Percentiles rank a stretch among this genome's conserved stretches.
These are phyloP conservation scores for Apis laboriosa DNA, from an alignment of 1,140 invertebrate genomes.

Conservation along the genomic window DNA sequence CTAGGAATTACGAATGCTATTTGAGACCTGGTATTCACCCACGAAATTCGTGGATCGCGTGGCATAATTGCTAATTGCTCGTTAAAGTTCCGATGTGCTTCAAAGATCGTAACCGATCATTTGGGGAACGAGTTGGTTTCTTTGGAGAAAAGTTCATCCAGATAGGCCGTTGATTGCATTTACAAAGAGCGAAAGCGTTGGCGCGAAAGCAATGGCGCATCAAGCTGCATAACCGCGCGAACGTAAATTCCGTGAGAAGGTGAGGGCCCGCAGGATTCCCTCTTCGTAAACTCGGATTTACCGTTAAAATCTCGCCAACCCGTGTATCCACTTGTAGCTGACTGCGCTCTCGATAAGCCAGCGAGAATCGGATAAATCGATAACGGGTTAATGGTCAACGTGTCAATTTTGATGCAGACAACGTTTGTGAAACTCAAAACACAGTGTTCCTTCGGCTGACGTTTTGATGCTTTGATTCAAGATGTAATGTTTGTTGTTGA, in stretches of 20 bases:
- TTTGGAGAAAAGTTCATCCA: neutral
- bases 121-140: slow-evolving; percentile 30
- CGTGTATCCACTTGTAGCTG: slow-evolving; percentile 49
- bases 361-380: neutral
- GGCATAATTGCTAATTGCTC: neutral
- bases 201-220: neutral
- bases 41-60: too few species aligned
- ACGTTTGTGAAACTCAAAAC: neutral
- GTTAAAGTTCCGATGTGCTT: neutral
- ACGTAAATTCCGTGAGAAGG: slow-evolving; percentile 66
- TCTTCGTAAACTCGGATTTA: slow-evolving; percentile 68
- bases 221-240: slow-evolving; percentile 49
- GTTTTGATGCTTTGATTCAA: too few species aligned
- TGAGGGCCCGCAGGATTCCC: slow-evolving; percentile 51
- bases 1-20: neutral
- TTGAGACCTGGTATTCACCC: neutral
- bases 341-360: slow-evolving; percentile 33
- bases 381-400: slow-evolving; percentile 17
- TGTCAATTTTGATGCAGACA: neutral
- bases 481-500: too few species aligned
- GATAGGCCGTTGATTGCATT: slow-evolving; percentile 42
- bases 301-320: slow-evolving; percentile 62
- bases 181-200: slow-evolving; percentile 49
- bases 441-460: too few species aligned
- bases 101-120: neutral